Evolutionary conservation across 2,797 vertebrate species (phyloP), one percentile per base, ranked within the genome.

Genomic region (Rhinatrema bivittatum): DNA sequence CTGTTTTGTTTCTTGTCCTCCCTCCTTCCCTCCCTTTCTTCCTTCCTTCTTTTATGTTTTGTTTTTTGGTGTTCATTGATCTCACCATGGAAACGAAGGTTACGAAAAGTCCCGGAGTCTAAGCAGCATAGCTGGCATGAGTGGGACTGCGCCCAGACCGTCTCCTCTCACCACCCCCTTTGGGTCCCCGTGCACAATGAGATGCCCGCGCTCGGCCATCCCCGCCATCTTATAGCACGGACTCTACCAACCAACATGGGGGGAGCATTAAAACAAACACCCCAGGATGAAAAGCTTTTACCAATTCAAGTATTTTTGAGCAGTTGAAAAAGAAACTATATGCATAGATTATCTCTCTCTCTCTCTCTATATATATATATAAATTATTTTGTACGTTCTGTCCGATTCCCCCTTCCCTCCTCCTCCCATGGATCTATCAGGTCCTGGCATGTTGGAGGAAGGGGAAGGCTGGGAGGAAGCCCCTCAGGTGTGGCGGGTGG

Each of bases 41-140:
- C 5, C 11, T 22, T 34, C 22, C 22, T 25, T 27, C 32, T 15
- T 15, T n/a, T 13, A 19, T 13, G 7, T 24, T 32, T 16, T 46
- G 44, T 60, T 39, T 39, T 41, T 45, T 59, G 42, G 10, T 29
- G 42, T 44, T 32, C 31, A 23, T 54, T 39, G 37, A 44, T 46
- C 24, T 42, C 43, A n/a, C 75, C n/a, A 46, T 46, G 33, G 30
- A 46, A 45, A 42, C 46, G 83, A 88, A 32, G 81, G 85, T 78
- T 91, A 92, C 18, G 91, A 95, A 72, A 94, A 92, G 79, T 94
- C 92, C 67, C 87, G 81, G 67, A 95, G 92, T 71, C 81, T 95
- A 49, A 91, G 72, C 81, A 94, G 91, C 81, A 91, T 95, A 81
- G 88, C 89, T 31, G 88, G 89, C 68, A 85, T 89, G 77, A 82